These are phyloP conservation scores for Drosophila ezoana DNA, from an alignment of 2,888 invertebrate species.

Conservation along the genomic window DNA sequence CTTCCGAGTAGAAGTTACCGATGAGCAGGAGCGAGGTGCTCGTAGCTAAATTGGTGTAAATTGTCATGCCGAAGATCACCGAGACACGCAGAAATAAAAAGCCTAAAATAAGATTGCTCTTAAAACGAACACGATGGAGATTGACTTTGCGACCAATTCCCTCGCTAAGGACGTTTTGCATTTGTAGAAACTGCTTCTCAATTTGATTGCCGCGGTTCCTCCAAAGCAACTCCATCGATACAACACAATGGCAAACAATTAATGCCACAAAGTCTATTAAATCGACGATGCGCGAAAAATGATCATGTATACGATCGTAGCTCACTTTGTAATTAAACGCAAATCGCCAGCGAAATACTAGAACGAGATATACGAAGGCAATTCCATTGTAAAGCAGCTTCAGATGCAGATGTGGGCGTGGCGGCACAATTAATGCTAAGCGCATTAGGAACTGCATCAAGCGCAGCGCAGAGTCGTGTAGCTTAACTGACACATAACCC, in stretches of 20 bases:
- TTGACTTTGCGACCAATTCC: constrained; percentile 29
- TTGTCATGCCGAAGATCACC: constrained; percentile 1
- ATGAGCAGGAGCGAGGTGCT: constrained; percentile 12
- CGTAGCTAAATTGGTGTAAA: constrained; percentile 6
- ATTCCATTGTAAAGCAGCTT: constrained; percentile 13
- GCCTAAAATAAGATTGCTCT: constrained; percentile 10
- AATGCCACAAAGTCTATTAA: constrained; percentile 32
- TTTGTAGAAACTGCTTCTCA: constrained; percentile 21
- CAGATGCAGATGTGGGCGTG: constrained; percentile 1
- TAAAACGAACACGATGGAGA: neutral
- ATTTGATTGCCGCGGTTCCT: constrained; percentile 21
- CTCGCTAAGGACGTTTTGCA: constrained; percentile 13
- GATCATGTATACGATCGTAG: constrained; percentile 30
- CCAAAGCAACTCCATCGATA: constrained; percentile 40
- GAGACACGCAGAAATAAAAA: constrained; percentile 22
- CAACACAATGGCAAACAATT: constrained; percentile 27
- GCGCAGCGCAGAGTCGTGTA: constrained; percentile 23
- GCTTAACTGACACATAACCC: constrained; percentile 12
- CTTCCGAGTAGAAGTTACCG: constrained; percentile 48
- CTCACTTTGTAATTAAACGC: constrained; percentile 25
- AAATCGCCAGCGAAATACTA: constrained; percentile 22
- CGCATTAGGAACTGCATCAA: constrained; percentile 28
- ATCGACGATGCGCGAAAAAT: constrained; percentile 26
- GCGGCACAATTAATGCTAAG: constrained; percentile 16
- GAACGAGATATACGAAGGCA: constrained; percentile 14